Conservation (phyloP, 1,140 invertebrate species). For the Pseudomyrmex concolor region DNA sequence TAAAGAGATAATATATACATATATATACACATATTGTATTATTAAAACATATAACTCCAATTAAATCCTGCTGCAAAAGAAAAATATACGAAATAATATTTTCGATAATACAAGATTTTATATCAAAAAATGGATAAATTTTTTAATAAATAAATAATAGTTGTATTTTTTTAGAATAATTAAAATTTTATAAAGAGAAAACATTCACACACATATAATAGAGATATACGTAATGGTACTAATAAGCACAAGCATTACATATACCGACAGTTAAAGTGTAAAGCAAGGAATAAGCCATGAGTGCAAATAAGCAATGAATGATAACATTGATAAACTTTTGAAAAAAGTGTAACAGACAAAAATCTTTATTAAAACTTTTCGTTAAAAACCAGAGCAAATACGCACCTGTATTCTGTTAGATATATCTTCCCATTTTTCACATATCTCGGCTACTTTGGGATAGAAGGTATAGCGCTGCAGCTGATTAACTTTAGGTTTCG, state of each 20-base stretch:
- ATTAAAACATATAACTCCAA: constrained; percentile 24
- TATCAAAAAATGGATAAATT: constrained; percentile 13
- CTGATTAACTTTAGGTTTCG: constrained; percentile 81
- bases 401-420: constrained; percentile 81
- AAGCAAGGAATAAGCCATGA: constrained; percentile 77
- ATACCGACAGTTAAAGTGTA: constrained; percentile 75
- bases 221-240: constrained; percentile 75
- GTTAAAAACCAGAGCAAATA: constrained; percentile 48
- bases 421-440: constrained; percentile 82
- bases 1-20: not conserved
- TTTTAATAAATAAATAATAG: constrained; percentile 1
- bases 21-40: not conserved
- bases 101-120: constrained; percentile 22
- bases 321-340: constrained; percentile 63
- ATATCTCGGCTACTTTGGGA: constrained; percentile 82
- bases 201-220: constrained; percentile 14
- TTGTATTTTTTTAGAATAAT: constrained; percentile 16
- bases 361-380: constrained; percentile 21
- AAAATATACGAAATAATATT: constrained; percentile 29
- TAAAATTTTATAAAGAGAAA: constrained; percentile 39
- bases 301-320: constrained; percentile 75
- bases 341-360: constrained; percentile 43
- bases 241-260: constrained; percentile 76
- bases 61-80: constrained; percentile 54
- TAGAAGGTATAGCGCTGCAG: constrained; percentile 81